Conservation (phyloP, 1,140 invertebrate genomes). For the Drosophila bocqueti region DNA sequence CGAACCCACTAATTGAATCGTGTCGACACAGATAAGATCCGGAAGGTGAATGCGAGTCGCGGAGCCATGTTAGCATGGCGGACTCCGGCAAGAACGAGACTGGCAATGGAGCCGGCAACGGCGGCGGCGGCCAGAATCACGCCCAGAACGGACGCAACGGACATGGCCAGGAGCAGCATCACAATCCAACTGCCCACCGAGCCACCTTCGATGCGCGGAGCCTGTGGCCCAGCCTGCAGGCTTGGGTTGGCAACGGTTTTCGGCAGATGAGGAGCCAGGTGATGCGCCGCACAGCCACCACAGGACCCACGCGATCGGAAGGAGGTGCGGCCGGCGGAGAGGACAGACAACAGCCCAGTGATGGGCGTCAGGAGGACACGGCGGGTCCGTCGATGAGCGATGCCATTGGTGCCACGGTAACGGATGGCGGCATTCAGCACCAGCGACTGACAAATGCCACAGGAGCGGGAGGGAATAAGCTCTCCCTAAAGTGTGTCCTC, state of each 20-base stretch:
- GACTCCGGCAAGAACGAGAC: conserved; percentile 52
- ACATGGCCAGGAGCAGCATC: not conserved
- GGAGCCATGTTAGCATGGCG: conserved; percentile 70
- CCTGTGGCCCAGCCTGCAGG: conserved; percentile 24
- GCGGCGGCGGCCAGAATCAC: conserved; percentile 10
- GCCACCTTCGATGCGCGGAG: not conserved
- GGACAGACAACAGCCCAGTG: not conserved
- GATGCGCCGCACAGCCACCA: conserved; percentile 61
- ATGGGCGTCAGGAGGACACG: not conserved
- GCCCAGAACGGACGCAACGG: conserved; percentile 23
- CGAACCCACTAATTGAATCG: conserved; percentile 24
- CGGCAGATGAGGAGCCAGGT: conserved; percentile 52
- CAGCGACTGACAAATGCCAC: not conserved
- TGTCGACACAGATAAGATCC: conserved; percentile 26
- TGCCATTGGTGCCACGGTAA: conserved; percentile 2
- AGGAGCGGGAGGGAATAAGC: not conserved
- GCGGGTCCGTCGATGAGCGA: not conserved
- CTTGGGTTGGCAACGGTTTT: conserved; percentile 39
- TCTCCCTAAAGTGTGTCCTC: conserved; percentile 8
- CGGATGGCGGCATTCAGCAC: conserved; percentile 29
- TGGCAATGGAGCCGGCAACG: conserved; percentile 15
- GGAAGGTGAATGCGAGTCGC: conserved; percentile 15
- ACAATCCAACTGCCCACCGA: not conserved
- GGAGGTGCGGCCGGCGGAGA: conserved; percentile 19
- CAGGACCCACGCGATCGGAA: conserved; percentile 35